A percentile compares a stretch with the other conserved stretches of the same genome.
Evolutionary conservation across 2,888 invertebrate genomes (phyloP).

Genomic region (Silvanus unidentatus): DNA sequence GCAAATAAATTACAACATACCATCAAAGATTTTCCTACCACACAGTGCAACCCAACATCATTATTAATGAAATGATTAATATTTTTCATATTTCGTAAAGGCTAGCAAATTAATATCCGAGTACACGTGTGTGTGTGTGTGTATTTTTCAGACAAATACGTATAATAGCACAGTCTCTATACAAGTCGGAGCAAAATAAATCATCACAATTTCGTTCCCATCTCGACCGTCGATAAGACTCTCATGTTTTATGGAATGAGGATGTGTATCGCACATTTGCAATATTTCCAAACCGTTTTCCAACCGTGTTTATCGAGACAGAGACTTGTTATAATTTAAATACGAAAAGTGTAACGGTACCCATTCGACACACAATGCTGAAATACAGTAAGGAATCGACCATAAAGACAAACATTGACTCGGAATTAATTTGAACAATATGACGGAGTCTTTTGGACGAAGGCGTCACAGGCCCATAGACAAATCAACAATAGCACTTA

Average conservation of each 20-base stretch:
- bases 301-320: too few relatives aligned
- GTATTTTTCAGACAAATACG: neutral
- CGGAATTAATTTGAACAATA: too few relatives aligned
- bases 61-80: constrained; percentile 22
- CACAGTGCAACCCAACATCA: constrained; percentile 16
- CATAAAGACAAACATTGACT: too few relatives aligned
- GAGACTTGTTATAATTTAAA: too few relatives aligned
- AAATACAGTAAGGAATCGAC: too few relatives aligned
- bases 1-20: constrained; percentile 3
- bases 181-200: constrained; percentile 5
- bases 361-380: too few relatives aligned
- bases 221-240: too few relatives aligned
- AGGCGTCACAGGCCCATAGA: too few relatives aligned
- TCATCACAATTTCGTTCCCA: constrained; percentile 11
- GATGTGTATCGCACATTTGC: constrained; percentile 6
- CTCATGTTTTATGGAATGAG: constrained; percentile 9
- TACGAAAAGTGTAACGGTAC: too few relatives aligned
- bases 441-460: too few relatives aligned
- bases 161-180: constrained; percentile 6
- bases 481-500: too few relatives aligned
- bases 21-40: neutral
- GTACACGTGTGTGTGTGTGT: constrained; percentile 1
- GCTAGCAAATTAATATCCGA: constrained; percentile 5
- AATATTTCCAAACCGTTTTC: too few relatives aligned
- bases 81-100: constrained; percentile 17